These are phyloP conservation scores for Rafetus swinhoei DNA, from an alignment of 2,113 vertebrate species.

Conservation along the genomic window DNA sequence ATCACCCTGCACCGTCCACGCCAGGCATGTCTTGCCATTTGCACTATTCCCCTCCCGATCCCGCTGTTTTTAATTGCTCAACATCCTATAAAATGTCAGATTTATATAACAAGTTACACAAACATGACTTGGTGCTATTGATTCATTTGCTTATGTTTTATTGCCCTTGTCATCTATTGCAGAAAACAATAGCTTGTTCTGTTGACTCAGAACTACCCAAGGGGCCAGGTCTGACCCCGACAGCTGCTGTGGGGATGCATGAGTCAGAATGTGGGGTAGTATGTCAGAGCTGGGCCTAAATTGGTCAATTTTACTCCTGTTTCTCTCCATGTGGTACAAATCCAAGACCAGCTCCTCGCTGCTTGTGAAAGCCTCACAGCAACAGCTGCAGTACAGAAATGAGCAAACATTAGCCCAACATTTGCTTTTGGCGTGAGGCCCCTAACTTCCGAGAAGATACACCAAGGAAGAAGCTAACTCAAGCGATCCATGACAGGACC, in stretches of 20 bases:
- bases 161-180: not conserved
- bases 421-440: not conserved
- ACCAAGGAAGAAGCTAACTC: not conserved
- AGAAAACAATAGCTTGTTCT: not conserved
- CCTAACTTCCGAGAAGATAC: not conserved
- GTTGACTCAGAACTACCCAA: not conserved
- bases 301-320: not conserved
- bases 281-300: not conserved
- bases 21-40: not conserved
- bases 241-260: not conserved
- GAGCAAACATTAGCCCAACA: not conserved
- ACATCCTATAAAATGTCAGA: not conserved
- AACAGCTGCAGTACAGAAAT: not conserved
- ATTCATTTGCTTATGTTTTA: not conserved
- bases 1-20: not conserved
- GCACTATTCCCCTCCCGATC: too few relatives aligned
- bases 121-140: not conserved
- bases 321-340: not conserved
- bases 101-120: not conserved
- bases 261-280: not conserved
- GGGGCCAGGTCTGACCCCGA: not conserved
- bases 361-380: not conserved
- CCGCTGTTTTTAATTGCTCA: not conserved
- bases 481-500: not conserved
- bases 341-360: not conserved